Percentiles rank a stretch among this genome's conserved stretches.
These are phyloP conservation scores for Orientallactaga sibirica DNA, from an alignment of 2,797 vertebrate species.

Conservation along the genomic window DNA sequence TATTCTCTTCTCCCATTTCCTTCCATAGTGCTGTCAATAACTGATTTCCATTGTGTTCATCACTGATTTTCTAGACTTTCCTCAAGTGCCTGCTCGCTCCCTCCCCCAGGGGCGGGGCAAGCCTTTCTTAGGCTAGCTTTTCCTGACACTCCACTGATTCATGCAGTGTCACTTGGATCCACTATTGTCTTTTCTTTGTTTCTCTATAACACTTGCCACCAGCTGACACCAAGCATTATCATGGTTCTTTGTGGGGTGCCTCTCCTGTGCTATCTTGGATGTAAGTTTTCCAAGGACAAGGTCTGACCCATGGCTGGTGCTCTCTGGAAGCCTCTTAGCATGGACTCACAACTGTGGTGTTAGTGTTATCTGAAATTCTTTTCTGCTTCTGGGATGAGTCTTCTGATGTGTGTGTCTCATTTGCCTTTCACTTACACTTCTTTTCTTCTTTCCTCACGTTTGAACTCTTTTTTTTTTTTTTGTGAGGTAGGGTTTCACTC, in stretches of 20 bases:
- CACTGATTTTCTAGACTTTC: not conserved
- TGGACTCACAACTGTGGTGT: fast-evolving
- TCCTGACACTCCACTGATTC: not conserved
- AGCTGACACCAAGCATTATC: not conserved
- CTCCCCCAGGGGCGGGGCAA: not conserved
- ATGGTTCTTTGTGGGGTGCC: fast-evolving
- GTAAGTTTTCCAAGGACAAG: fast-evolving
- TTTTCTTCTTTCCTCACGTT: not conserved
- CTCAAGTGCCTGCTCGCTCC: not conserved
- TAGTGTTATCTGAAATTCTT: fast-evolving
- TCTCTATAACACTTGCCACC: not conserved
- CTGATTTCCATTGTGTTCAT: not conserved
- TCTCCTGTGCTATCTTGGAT: not conserved
- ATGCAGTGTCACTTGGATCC: not conserved
- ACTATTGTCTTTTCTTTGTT: not conserved
- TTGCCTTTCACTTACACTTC: not conserved
- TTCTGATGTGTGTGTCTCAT: not conserved
- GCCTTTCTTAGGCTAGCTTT: not conserved
- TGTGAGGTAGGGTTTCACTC: too few species aligned
- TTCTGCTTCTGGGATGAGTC: not conserved
- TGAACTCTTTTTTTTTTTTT: too few species aligned
- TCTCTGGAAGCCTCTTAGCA: not conserved
- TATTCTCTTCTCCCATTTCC: not conserved
- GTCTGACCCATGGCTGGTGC: fast-evolving
- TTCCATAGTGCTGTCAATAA: not conserved